Evolutionary conservation across 1,140 invertebrate species (phyloP), one percentile per base, ranked within the genome.

Genomic region (Papilio polyxenes): DNA sequence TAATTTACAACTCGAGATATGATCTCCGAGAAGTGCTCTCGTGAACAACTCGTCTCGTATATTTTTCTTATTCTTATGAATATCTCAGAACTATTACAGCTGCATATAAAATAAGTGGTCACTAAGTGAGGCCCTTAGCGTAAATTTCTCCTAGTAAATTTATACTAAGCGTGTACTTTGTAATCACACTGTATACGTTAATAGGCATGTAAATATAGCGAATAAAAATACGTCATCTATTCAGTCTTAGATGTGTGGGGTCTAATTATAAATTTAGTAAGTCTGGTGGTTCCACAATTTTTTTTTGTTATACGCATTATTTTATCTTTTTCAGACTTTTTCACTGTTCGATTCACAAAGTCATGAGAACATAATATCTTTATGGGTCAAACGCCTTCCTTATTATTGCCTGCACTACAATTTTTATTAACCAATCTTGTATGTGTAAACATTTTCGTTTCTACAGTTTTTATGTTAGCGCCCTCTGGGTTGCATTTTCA

Each of bases 401-500:
- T 69, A 15, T 37, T 69, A 17, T 15, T 65, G 10, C 0, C 37
- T 72, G 65, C 31, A 40, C 1, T 15, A 72, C 1, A 37, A 40
- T 65, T 72, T 5, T 40, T 72, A 72, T 37, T 13, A 37, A 15
- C 31, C 31, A 40, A 37, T 72, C 31, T 15, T 72, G 0, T 15
- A 20, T 37, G 31, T 72, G 5, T 37, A 13, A 40, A 72, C 5
- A 20, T 7, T 13, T 31, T 10, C 5, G 23, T 37, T 72, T 37
- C 13, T 37, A 15, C 4, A 20, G 4, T 72, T 72, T 72, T 72
- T 37, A 72, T 72, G 13, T 3, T 2, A 77, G 75, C 75, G 75
- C 75, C 75, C n/a, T 77, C 75, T 77, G 1, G 75, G 49, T 11
- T 7, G 11, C n/a, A 49, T 51, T 77, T 23, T 77, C 20, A 77